phyloP scores from a whole-genome alignment of 1,140 invertebrate genomes.

The Atta colombica region DNA sequence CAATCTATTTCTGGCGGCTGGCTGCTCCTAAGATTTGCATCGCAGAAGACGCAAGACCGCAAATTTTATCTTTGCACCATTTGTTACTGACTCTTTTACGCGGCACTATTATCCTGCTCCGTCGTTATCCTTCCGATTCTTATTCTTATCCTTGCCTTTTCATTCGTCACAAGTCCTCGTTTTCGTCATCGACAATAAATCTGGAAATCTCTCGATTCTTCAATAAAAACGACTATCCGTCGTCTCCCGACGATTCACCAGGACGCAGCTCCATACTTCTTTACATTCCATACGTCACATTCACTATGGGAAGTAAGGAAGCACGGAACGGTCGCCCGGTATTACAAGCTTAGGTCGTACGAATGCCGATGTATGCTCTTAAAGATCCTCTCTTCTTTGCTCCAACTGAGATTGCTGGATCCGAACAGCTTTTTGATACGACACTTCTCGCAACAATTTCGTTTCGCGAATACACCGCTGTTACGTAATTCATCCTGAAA shows the following conservation, averaged over 20 bases:
- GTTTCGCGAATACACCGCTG: background rate
- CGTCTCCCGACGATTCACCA: slow-evolving; percentile 71
- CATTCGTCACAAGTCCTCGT: background rate
- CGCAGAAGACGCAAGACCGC: slow-evolving; percentile 2
- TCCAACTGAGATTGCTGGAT: background rate
- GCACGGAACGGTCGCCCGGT: slow-evolving; percentile 93
- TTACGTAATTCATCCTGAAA: slow-evolving; percentile 67
- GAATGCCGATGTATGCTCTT: background rate
- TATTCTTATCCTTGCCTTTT: slow-evolving; percentile 10
- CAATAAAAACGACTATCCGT: background rate
- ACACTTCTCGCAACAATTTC: slow-evolving; percentile 20
- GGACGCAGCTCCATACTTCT: slow-evolving; percentile 96
- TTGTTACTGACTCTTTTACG: slow-evolving; percentile 6
- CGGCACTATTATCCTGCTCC: slow-evolving; percentile 24
- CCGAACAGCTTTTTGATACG: background rate
- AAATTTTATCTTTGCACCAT: background rate
- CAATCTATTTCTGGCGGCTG: slow-evolving; percentile 72
- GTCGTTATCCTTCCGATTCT: background rate
- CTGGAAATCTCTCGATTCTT: background rate
- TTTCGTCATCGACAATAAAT: background rate
- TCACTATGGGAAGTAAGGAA: slow-evolving; percentile 98
- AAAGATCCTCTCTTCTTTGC: background rate
- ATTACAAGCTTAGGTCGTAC: slow-evolving; percentile 5
- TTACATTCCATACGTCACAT: slow-evolving; percentile 97
- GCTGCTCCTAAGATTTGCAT: slow-evolving; percentile 34